Conservation (phyloP, 23 tunicate species). For the Oikopleura dioica region DNA sequence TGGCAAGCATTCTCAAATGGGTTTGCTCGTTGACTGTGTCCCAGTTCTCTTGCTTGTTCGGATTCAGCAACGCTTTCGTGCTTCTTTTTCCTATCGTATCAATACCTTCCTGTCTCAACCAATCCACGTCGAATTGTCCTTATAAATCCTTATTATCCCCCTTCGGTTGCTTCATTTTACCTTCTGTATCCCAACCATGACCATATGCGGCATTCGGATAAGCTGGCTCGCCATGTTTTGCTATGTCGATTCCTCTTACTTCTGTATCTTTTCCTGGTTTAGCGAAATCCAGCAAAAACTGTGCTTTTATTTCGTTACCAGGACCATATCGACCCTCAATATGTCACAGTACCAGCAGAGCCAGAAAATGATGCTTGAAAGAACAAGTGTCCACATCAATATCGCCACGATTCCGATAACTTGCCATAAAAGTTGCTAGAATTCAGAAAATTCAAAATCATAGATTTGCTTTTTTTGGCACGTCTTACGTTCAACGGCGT, state of each 20-base stretch:
- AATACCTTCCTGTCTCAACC: no score
- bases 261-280: slow-evolving; percentile 23
- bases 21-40: no score
- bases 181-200: background rate
- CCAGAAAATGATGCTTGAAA: background rate
- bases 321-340: slow-evolving; percentile 30
- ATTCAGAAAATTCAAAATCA: no score
- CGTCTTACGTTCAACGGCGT: no score
- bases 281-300: no score
- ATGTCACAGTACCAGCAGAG: background rate
- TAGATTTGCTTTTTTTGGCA: no score
- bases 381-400: background rate
- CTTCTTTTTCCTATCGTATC: background rate
- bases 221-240: slow-evolving; percentile 74
- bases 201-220: slow-evolving; percentile 21
- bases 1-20: no score
- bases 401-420: background rate
- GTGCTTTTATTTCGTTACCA: no score
- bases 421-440: background rate
- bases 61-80: background rate
- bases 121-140: no score
- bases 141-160: no score
- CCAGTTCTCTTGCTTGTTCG: slow-evolving; percentile 7
- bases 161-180: no score
- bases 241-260: slow-evolving; percentile 25